These are phyloP conservation scores for Rhynchomys soricoides DNA, from an alignment of 2,113 vertebrate genomes.

Conservation along the genomic window DNA sequence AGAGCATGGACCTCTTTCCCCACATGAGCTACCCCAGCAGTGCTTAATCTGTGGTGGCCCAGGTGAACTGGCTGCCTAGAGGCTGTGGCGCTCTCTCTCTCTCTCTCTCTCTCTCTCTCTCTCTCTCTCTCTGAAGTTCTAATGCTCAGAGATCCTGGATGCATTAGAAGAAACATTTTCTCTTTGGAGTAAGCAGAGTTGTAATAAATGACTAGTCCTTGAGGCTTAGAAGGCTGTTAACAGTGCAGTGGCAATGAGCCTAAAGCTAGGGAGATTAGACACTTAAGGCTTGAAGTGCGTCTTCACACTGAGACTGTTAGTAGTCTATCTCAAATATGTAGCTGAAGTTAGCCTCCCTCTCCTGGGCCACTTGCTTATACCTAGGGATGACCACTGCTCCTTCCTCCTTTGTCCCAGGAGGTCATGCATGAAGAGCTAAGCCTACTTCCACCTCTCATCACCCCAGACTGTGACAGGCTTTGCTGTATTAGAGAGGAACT, in stretches of 20 bases:
- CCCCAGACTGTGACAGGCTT: not conserved
- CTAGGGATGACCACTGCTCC: not conserved
- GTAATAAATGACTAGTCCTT: not conserved
- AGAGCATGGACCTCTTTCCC: not conserved
- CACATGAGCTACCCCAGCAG: not conserved
- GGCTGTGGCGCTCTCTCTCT: not conserved
- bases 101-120: too few species aligned
- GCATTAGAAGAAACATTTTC: not conserved
- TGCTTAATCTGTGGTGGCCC: not conserved
- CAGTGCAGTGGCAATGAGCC: not conserved
- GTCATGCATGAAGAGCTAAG: not conserved
- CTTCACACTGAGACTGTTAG: not conserved
- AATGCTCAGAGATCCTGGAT: not conserved
- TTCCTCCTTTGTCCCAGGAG: not conserved
- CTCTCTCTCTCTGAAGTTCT: not conserved
- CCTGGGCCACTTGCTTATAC: not conserved
- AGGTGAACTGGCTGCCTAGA: not conserved
- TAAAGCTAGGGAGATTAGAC: not conserved
- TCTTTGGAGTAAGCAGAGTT: not conserved
- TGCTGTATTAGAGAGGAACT: slow-evolving; percentile 1
- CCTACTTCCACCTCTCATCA: not conserved
- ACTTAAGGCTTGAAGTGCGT: not conserved
- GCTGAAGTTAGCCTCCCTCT: not conserved
- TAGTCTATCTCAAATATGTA: not conserved
- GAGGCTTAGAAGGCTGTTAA: not conserved